Evolutionary conservation across 1,140 invertebrate species (phyloP).

Genomic region (Drosophila azteca): DNA sequence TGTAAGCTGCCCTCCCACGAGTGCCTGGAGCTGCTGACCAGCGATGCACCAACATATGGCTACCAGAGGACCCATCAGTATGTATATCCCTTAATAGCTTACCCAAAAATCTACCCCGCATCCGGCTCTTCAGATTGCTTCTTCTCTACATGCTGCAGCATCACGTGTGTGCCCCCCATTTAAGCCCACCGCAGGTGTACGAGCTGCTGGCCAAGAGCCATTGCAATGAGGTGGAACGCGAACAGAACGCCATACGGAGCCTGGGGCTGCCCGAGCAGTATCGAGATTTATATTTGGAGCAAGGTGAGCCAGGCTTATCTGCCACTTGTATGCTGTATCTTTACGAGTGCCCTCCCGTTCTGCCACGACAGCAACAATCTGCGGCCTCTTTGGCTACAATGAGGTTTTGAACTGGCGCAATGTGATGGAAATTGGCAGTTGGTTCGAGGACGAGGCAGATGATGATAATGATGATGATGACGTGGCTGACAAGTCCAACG

Average conservation of each 20-base stretch:
- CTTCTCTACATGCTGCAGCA: conserved; percentile 73
- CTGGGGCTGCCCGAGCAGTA: conserved; percentile 58
- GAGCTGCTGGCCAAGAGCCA: conserved; percentile 59
- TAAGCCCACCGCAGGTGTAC: conserved; percentile 56
- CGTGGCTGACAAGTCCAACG: conserved; percentile 1
- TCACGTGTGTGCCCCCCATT: conserved; percentile 59
- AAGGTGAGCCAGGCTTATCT: conserved; percentile 51
- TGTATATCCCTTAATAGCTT: conserved; percentile 17
- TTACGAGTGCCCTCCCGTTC: conserved; percentile 8
- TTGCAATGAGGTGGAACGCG: conserved; percentile 66
- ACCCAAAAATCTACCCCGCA: neutral
- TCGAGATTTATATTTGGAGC: conserved; percentile 74
- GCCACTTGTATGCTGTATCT: conserved; percentile 10
- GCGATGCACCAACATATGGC: conserved; percentile 59
- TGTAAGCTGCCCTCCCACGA: conserved; percentile 40
- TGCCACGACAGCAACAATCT: conserved; percentile 59
- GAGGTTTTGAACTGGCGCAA: conserved; percentile 80
- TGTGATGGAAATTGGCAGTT: conserved; percentile 71
- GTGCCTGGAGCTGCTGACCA: conserved; percentile 59
- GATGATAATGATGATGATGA: conserved; percentile 20
- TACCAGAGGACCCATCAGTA: conserved; percentile 78
- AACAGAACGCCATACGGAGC: conserved; percentile 71
- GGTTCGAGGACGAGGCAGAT: conserved; percentile 40
- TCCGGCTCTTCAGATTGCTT: conserved; percentile 46
- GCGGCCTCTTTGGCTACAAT: conserved; percentile 71